Evolutionary conservation across 2,797 vertebrate species (phyloP).

Genomic region (Syngnathus rostellatus): DNA sequence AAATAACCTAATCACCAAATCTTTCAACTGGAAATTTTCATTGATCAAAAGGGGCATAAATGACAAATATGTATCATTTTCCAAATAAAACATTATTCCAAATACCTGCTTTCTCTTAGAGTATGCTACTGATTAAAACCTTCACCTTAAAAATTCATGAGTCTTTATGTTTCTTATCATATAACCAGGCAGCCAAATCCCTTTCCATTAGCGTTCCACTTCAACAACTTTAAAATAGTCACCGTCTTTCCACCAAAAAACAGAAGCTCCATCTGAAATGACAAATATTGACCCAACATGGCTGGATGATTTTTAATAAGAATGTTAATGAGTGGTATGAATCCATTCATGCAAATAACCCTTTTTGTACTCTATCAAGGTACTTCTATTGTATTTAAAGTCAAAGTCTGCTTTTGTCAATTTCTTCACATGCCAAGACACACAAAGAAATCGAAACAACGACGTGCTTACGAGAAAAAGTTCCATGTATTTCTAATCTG

Average conservation of each 20-base stretch:
- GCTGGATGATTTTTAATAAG: not conserved
- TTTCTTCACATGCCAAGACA: not conserved
- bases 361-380: not conserved
- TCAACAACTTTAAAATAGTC: slow-evolving; percentile 14
- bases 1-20: not conserved
- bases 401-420: no score
- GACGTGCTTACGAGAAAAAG: no score
- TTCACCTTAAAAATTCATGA: not conserved
- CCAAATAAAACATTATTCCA: not conserved
- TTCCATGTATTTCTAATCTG: not conserved
- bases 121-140: not conserved
- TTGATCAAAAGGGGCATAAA: not conserved
- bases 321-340: not conserved
- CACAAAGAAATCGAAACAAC: not conserved
- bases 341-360: slow-evolving; percentile 8
- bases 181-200: slow-evolving; percentile 35
- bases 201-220: slow-evolving; percentile 52
- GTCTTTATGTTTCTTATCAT: slow-evolving; percentile 2
- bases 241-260: slow-evolving; percentile 36
- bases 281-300: slow-evolving; percentile 22
- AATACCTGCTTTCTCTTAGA: not conserved
- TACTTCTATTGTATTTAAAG: slow-evolving; percentile 10
- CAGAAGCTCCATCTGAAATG: slow-evolving; percentile 43
- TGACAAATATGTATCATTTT: not conserved
- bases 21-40: not conserved